Evolutionary conservation across 2,797 vertebrate genomes (phyloP).

Genomic region (Pelobates cultripes): DNA sequence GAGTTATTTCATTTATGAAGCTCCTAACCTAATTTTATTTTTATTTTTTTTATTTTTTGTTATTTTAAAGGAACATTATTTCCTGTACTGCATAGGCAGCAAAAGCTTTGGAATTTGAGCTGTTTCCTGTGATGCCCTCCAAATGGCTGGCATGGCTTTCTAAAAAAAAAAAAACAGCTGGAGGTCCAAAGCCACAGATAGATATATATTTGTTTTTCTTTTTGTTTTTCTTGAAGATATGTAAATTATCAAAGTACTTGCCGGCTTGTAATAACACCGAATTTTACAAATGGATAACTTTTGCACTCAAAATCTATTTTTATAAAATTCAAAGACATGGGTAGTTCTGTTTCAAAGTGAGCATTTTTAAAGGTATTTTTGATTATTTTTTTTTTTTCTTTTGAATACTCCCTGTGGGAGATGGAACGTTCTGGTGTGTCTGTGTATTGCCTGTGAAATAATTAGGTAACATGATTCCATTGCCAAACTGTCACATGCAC

Average conservation of each 20-base stretch:
- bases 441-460: background rate
- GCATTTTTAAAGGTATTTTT: constrained; percentile 10
- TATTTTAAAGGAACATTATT: too few species aligned
- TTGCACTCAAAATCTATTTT: constrained; percentile 55
- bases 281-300: constrained; percentile 44
- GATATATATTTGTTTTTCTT: too few species aligned
- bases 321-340: constrained; percentile 28
- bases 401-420: constrained; percentile 51
- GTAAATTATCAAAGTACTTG: background rate
- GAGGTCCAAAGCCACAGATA: too few species aligned
- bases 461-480: background rate
- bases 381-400: background rate
- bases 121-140: too few species aligned
- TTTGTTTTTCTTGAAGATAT: background rate
- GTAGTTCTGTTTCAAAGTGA: constrained; percentile 5
- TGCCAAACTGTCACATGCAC: background rate
- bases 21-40: too few species aligned
- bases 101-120: too few species aligned
- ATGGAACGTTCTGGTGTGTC: background rate
- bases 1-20: too few species aligned
- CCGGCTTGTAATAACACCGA: background rate
- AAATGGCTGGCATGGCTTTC: too few species aligned
- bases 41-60: too few species aligned
- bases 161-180: too few species aligned
- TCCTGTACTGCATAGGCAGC: too few species aligned